These are phyloP conservation scores for Odocoileus hemionus DNA, from an alignment of 2,113 vertebrate genomes.

Conservation along the genomic window DNA sequence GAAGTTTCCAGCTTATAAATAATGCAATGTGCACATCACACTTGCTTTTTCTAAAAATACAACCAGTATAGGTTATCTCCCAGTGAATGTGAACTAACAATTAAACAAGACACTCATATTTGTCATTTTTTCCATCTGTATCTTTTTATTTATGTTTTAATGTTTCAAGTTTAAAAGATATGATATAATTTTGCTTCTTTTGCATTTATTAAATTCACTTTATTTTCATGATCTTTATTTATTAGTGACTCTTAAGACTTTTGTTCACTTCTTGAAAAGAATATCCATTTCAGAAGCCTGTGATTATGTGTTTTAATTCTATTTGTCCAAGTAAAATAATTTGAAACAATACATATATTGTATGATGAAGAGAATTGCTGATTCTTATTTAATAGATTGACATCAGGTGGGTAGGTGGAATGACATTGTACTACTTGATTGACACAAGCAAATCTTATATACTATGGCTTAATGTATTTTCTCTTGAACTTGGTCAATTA, in stretches of 20 bases:
- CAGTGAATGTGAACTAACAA: neutral
- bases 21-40: neutral
- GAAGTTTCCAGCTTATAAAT: neutral
- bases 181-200: neutral
- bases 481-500: neutral
- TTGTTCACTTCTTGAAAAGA: neutral
- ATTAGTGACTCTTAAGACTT: neutral
- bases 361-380: neutral
- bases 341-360: neutral
- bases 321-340: neutral
- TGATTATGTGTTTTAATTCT: neutral
- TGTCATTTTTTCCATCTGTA: neutral
- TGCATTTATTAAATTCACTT: neutral
- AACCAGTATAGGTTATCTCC: neutral
- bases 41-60: neutral
- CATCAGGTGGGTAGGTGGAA: neutral
- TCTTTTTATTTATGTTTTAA: neutral
- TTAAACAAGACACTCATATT: neutral
- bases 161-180: neutral
- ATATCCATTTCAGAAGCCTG: neutral
- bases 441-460: neutral
- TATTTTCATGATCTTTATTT: neutral
- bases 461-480: neutral
- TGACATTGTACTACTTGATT: neutral
- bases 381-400: neutral